These are phyloP conservation scores for Drosophila dives DNA, from an alignment of 2,888 invertebrate species.

Conservation along the genomic window DNA sequence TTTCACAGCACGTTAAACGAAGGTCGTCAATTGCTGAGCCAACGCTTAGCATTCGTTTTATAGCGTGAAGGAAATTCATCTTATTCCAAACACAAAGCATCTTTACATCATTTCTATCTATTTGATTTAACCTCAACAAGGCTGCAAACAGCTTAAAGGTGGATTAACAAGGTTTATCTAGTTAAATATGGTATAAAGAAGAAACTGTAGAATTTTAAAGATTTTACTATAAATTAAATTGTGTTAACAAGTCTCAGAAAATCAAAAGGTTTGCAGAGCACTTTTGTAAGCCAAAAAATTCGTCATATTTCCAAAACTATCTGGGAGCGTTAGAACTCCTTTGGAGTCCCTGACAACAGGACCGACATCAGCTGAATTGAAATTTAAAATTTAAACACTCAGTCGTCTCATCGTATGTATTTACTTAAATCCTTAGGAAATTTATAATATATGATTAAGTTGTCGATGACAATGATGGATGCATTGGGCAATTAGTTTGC, in stretches of 20 bases:
- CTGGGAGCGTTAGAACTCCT: neutral
- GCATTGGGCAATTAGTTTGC: neutral
- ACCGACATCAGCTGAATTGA: neutral
- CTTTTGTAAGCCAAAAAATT: too few relatives aligned
- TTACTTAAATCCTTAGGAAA: neutral
- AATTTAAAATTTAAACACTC: neutral
- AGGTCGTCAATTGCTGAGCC: slow-evolving; percentile 58
- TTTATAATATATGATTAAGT: neutral
- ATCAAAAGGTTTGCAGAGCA: too few relatives aligned
- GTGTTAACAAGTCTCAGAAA: too few relatives aligned
- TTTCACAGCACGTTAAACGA: slow-evolving; percentile 67
- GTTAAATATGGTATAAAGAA: too few relatives aligned
- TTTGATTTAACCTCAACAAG: slow-evolving; percentile 20
- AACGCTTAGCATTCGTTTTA: slow-evolving; percentile 56
- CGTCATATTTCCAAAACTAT: neutral
- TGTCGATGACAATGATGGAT: slow-evolving; percentile 44
- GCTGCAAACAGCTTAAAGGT: slow-evolving; percentile 18
- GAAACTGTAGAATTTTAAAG: too few relatives aligned
- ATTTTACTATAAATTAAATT: too few relatives aligned
- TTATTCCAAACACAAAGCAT: slow-evolving; percentile 25
- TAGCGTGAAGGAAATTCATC: slow-evolving; percentile 53
- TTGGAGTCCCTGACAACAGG: neutral
- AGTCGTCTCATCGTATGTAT: neutral
- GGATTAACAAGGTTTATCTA: neutral
- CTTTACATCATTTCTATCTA: slow-evolving; percentile 22